Percentiles rank a stretch among this genome's conserved stretches.
These are phyloP conservation scores for Drosophila hydei DNA, from an alignment of 1,140 invertebrate genomes.

Conservation along the genomic window DNA sequence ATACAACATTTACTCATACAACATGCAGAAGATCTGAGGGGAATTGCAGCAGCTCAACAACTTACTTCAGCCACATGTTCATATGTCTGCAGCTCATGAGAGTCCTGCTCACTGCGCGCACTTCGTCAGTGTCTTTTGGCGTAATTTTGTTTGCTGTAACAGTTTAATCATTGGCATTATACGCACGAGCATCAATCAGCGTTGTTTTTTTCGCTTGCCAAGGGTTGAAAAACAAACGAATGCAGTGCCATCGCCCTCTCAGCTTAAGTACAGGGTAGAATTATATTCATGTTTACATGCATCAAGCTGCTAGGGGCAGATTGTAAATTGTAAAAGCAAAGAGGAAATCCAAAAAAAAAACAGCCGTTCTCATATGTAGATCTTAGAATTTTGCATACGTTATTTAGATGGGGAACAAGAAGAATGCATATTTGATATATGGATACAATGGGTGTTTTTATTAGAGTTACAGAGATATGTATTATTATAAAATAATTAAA, in stretches of 20 bases:
- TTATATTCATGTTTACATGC: background rate
- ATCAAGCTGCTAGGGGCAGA: background rate
- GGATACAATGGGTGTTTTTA: too few species aligned
- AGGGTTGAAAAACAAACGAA: background rate
- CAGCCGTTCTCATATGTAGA: too few species aligned
- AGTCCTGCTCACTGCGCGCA: constrained; percentile 34
- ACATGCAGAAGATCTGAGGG: constrained; percentile 52
- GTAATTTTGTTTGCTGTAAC: constrained; percentile 69
- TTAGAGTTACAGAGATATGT: too few species aligned
- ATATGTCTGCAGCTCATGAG: constrained; percentile 11
- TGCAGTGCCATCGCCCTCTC: constrained; percentile 4
- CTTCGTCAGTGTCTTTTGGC: constrained; percentile 75
- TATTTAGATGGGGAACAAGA: too few species aligned
- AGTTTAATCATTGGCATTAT: constrained; percentile 78
- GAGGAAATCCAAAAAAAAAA: too few species aligned
- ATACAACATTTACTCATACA: constrained; percentile 67
- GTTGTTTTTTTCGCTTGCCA: background rate
- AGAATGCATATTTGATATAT: too few species aligned
- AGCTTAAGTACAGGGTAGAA: background rate
- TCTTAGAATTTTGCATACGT: too few species aligned
- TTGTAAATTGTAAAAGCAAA: too few species aligned
- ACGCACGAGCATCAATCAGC: constrained; percentile 39
- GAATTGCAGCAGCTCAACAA: constrained; percentile 32
- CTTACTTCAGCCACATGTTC: constrained; percentile 9
- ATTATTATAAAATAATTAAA: too few species aligned